These are phyloP conservation scores for Azemiops feae DNA, from an alignment of 2,113 vertebrate genomes.

Conservation along the genomic window DNA sequence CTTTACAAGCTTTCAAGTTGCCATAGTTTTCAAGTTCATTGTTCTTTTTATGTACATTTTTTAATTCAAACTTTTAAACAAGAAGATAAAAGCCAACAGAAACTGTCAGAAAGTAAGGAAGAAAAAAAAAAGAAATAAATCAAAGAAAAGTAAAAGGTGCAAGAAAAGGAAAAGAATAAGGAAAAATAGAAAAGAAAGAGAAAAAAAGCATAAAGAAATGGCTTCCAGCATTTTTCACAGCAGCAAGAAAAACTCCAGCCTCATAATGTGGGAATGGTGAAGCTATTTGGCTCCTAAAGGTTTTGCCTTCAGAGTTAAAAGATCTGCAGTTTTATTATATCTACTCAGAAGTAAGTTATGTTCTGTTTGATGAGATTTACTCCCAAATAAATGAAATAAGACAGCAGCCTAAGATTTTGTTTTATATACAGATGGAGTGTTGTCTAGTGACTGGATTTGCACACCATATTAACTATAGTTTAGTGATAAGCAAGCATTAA, in stretches of 20 bases:
- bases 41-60: not conserved
- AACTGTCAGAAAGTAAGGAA: not conserved
- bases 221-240: not conserved
- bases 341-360: not conserved
- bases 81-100: not conserved
- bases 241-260: slow-evolving; percentile 1
- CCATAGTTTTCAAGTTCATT: not conserved
- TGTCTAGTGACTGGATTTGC: not conserved
- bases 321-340: not conserved
- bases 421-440: too few species aligned
- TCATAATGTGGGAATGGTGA: not conserved
- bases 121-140: not conserved
- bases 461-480: not conserved
- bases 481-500: not conserved
- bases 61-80: not conserved
- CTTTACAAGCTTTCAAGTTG: not conserved
- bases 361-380: not conserved
- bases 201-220: not conserved
- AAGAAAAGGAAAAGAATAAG: not conserved
- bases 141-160: not conserved
- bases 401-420: accelerated
- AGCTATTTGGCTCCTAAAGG: not conserved
- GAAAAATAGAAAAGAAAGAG: not conserved
- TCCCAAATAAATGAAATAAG: not conserved
- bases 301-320: not conserved